Percentiles rank a stretch among this genome's conserved stretches.
phyloP scores from a whole-genome alignment of 2,797 vertebrate genomes.

The Tenualosa ilisha region DNA sequence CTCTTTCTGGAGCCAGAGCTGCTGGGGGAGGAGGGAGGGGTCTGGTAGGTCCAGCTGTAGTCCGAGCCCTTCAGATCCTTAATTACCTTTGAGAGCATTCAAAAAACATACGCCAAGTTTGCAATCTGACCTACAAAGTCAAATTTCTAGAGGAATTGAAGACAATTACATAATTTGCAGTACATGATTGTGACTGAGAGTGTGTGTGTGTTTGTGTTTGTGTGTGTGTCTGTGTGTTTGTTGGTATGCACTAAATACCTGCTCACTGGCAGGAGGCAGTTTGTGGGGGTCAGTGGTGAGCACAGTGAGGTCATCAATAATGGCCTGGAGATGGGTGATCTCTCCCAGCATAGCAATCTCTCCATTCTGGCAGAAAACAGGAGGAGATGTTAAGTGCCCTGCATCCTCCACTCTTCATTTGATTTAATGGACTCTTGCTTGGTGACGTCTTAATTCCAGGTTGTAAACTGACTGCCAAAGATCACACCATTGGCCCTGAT shows the following conservation, averaged over 20 bases:
- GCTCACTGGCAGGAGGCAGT: constrained; percentile 93
- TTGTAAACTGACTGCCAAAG: neutral
- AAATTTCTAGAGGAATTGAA: too few species aligned
- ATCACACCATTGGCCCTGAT: neutral
- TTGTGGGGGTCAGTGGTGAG: constrained; percentile 94
- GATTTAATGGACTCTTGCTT: neutral
- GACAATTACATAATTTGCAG: too few species aligned
- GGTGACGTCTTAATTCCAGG: neutral
- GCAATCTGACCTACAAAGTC: too few species aligned
- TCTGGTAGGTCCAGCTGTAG: constrained; percentile 97
- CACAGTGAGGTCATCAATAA: constrained; percentile 93
- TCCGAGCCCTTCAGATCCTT: constrained; percentile 96
- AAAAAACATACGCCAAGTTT: too few species aligned
- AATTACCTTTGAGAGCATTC: constrained; percentile 80
- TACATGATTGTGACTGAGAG: neutral
- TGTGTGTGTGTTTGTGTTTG: neutral
- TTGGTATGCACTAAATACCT: constrained; percentile 71
- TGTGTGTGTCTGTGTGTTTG: neutral
- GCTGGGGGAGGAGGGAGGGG: constrained; percentile 91
- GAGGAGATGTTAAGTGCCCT: neutral
- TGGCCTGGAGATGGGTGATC: constrained; percentile 97
- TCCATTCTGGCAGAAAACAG: constrained; percentile 77
- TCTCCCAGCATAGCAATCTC: constrained; percentile 98
- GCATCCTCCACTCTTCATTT: neutral
- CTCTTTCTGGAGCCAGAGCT: constrained; percentile 94